Conservation (phyloP, 2,113 vertebrate species). For the Turdus rufiventris region DNA sequence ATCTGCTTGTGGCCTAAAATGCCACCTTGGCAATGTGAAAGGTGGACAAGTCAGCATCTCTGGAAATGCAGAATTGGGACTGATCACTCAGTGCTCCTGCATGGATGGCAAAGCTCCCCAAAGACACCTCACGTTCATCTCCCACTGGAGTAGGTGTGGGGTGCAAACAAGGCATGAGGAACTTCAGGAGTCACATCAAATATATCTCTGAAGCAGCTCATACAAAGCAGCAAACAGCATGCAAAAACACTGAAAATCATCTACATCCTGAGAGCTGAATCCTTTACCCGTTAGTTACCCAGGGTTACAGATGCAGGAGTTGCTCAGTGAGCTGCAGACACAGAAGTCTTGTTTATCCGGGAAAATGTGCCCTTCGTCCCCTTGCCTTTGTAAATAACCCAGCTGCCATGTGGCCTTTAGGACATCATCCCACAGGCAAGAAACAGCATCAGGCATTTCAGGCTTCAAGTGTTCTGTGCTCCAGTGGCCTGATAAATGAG, state of each 20-base stretch:
- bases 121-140: neutral
- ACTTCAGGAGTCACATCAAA: neutral
- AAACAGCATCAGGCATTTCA: neutral
- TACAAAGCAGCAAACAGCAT: neutral
- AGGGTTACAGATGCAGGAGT: neutral
- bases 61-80: neutral
- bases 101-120: neutral
- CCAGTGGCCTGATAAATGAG: neutral
- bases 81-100: neutral
- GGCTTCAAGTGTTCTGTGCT: neutral
- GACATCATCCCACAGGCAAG: neutral
- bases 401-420: neutral
- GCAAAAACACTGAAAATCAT: neutral
- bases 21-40: neutral
- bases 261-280: neutral
- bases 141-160: accelerated
- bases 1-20: neutral
- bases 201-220: neutral
- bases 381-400: neutral
- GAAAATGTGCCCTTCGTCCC: neutral
- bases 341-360: neutral
- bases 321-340: neutral
- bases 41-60: neutral
- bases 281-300: neutral
- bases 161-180: neutral